Percentiles rank a stretch among this genome's conserved stretches.
Evolutionary conservation across 2,113 vertebrate species (phyloP).

Genomic region (Manacus vitellinus): DNA sequence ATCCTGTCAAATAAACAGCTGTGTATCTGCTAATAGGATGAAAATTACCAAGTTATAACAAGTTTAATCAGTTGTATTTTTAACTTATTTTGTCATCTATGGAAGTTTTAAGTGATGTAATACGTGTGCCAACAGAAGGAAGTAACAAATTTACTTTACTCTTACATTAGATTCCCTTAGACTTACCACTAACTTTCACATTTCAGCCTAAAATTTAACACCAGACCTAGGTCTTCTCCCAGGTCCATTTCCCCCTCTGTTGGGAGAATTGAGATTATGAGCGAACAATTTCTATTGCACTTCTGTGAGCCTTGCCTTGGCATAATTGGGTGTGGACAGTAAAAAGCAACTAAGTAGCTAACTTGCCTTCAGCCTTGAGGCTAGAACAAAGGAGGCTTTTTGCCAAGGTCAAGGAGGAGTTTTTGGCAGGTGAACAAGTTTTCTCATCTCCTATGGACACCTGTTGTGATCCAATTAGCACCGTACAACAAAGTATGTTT

Average conservation of each 20-base stretch:
- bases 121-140: not conserved
- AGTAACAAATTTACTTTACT: not conserved
- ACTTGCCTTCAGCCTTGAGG: no score
- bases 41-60: not conserved
- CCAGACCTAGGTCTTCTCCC: not conserved
- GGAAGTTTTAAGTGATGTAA: not conserved
- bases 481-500: no score
- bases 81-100: slow-evolving; percentile 7
- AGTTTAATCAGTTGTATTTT: not conserved
- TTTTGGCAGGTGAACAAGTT: no score
- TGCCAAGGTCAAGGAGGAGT: no score
- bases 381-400: no score
- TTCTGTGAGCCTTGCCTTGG: no score
- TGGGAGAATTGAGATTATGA: no score
- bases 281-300: no score
- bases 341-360: no score
- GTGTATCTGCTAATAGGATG: not conserved
- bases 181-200: not conserved
- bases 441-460: no score
- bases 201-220: not conserved
- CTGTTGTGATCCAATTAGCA: no score
- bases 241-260: not conserved
- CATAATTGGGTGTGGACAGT: no score
- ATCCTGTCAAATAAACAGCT: not conserved
- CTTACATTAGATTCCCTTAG: not conserved